Evolutionary conservation across 37 sponge, comb jelly and placozoan species (phyloP), one percentile per base, ranked within the genome.

Genomic region (Theonella swinhoei): DNA sequence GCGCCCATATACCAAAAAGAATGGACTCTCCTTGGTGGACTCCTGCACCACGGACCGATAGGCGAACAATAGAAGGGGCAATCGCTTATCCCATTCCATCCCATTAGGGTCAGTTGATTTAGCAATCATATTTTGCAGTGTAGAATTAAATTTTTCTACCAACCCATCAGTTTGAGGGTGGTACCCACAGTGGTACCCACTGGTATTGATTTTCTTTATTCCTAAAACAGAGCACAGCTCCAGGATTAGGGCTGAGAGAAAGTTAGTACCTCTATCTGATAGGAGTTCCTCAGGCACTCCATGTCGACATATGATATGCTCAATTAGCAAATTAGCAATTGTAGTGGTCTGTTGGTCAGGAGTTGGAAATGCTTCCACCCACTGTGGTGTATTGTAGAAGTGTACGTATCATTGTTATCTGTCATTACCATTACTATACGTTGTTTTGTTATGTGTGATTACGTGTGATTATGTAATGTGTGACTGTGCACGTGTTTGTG

Each of bases 311-410:
- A 83, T 74, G 2, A 81, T 67, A 20, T 78, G 71, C 37, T 76
- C 89, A 2, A 77, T 77, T 25, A 88, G 43, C 19, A 88, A n/a
- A 37, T 22, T 69, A 35, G 70, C 90, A 78, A 84, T 60, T 1
- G 90, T 87, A 1, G 8, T 40, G 4, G 81, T 66, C 33, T 8
- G 71, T 32, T 71, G 80, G 54, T 87, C 81, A 40, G 88, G 73
- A 19, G 67, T 37, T 19, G 90, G 74, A 79, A 84, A 89, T 14
- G 83, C 84, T 42, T 90, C 90, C 14, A 86, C 85, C 90, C 88
- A 87, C 37, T 80, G n/a, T n/a, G n/a, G n/a, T n/a, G n/a, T n/a
- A n/a, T n/a, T n/a, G n/a, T n/a, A n/a, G n/a, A n/a, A n/a, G n/a
- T n/a, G n/a, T n/a, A n/a, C n/a, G n/a, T n/a, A n/a, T n/a, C n/a